A percentile compares a stretch with the other conserved stretches of the same genome.
Evolutionary conservation across 2,888 invertebrate species (phyloP).

Genomic region (Amaurobius ferox): DNA sequence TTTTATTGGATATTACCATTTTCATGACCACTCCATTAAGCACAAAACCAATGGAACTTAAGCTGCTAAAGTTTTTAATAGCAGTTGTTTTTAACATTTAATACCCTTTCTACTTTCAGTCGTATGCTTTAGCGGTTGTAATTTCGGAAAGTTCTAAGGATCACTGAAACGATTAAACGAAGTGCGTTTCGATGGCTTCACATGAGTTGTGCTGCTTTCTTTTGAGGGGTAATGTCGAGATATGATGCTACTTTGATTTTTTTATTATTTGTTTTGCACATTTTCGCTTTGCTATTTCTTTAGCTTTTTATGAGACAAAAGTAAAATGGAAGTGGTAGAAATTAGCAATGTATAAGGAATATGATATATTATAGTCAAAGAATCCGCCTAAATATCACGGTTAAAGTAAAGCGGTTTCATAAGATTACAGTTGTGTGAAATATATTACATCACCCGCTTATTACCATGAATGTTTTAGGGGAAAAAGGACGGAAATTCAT

Average conservation of each 20-base stretch:
- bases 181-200: conserved; percentile 33
- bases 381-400: too few relatives aligned
- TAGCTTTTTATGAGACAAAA: too few relatives aligned
- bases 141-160: conserved; percentile 3
- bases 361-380: too few relatives aligned
- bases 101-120: neutral
- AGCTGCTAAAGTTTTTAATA: conserved; percentile 53
- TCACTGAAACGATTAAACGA: conserved; percentile 45
- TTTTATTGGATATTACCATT: neutral
- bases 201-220: conserved; percentile 18
- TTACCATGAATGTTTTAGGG: too few relatives aligned
- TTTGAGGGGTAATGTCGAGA: neutral
- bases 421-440: too few relatives aligned
- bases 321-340: too few relatives aligned
- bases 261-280: neutral
- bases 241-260: neutral
- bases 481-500: too few relatives aligned
- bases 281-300: too few relatives aligned
- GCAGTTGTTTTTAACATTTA: conserved; percentile 33
- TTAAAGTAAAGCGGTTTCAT: too few relatives aligned
- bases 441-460: too few relatives aligned
- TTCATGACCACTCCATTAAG: neutral
- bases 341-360: too few relatives aligned
- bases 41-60: neutral
- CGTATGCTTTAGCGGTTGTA: neutral